These are phyloP conservation scores for Simalia tracyae DNA, from an alignment of 2,797 vertebrate genomes.

Conservation along the genomic window DNA sequence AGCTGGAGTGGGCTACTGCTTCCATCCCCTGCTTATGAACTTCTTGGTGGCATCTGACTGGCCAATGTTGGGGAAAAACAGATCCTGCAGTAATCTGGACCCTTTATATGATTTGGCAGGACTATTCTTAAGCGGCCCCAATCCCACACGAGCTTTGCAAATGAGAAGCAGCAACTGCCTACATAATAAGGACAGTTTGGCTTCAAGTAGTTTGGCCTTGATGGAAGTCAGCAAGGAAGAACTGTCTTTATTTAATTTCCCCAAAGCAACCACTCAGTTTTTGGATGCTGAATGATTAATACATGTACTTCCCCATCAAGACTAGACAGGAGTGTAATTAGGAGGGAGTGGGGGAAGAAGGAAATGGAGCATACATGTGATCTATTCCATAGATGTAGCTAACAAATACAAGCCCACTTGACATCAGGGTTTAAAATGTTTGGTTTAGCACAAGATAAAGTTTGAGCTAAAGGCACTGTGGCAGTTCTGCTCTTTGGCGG, in stretches of 20 bases:
- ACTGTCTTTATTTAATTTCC: neutral
- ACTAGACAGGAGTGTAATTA: neutral
- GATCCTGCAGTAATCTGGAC: neutral
- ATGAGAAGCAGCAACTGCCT: neutral
- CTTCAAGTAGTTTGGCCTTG: neutral
- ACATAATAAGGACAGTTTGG: neutral
- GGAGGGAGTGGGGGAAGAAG: neutral
- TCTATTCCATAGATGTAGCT: neutral
- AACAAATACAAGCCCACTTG: conserved; percentile 19
- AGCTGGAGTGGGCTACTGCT: neutral
- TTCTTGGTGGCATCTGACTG: neutral
- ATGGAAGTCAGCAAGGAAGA: neutral
- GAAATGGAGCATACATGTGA: neutral
- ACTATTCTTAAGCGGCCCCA: neutral
- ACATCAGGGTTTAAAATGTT: conserved; percentile 1
- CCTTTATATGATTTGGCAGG: neutral
- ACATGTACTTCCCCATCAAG: neutral
- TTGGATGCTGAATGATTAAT: conserved; percentile 10
- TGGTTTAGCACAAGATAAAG: neutral
- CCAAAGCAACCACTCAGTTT: neutral
- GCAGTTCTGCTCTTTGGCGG: conserved; percentile 49
- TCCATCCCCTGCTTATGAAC: neutral
- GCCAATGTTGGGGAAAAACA: neutral
- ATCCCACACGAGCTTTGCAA: neutral
- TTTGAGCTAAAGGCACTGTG: conserved; percentile 42